Conservation (phyloP, 1,140 invertebrate genomes). For the Andricus grossulariae region DNA sequence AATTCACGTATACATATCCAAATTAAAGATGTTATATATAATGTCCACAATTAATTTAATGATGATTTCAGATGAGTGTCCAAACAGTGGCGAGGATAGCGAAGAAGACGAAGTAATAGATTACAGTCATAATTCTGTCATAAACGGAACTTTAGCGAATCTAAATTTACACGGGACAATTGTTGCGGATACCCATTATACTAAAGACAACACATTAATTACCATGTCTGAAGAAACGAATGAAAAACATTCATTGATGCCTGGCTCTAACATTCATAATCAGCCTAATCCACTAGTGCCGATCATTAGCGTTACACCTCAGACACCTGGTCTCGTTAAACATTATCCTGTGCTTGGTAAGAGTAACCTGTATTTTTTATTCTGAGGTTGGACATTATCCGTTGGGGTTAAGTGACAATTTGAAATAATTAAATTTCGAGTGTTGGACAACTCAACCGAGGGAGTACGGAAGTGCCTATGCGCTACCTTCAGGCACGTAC, state of each 20-base stretch:
- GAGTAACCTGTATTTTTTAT: conserved; percentile 63
- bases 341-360: conserved; percentile 80
- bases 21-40: too few relatives aligned
- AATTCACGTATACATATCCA: too few relatives aligned
- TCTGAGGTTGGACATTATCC: too few relatives aligned
- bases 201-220: conserved; percentile 69
- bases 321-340: conserved; percentile 82
- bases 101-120: conserved; percentile 84
- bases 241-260: conserved; percentile 53
- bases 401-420: too few relatives aligned
- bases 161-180: conserved; percentile 63
- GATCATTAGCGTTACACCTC: conserved; percentile 90
- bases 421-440: too few relatives aligned
- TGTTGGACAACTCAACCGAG: too few relatives aligned
- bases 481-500: too few relatives aligned
- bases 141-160: conserved; percentile 61
- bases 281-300: conserved; percentile 80
- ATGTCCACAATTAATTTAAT: too few relatives aligned
- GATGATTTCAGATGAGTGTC: conserved; percentile 76
- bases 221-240: conserved; percentile 65
- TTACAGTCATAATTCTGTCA: conserved; percentile 73
- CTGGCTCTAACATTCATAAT: conserved; percentile 53
- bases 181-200: conserved; percentile 64
- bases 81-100: conserved; percentile 80
- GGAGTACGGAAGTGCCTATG: too few relatives aligned